A percentile compares a stretch with the other conserved stretches of the same genome.
Evolutionary conservation across 2,888 invertebrate species (phyloP).

Genomic region (Drosophila basisetae): DNA sequence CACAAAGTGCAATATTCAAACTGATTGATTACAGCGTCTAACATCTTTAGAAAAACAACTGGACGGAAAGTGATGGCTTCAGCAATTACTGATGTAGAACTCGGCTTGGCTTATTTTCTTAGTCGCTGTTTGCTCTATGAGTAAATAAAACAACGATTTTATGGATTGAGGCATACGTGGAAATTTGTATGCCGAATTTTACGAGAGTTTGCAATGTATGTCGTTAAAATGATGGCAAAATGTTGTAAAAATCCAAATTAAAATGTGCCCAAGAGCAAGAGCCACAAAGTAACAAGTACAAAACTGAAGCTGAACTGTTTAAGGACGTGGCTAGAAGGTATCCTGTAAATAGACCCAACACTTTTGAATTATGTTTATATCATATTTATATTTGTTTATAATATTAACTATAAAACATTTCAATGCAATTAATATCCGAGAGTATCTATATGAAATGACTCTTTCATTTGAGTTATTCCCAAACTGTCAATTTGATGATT

Average conservation of each 20-base stretch:
- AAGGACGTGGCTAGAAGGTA: background rate
- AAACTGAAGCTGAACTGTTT: background rate
- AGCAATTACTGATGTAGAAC: background rate
- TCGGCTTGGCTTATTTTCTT: background rate
- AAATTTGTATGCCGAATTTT: background rate
- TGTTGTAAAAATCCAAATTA: constrained; percentile 50
- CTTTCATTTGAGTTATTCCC: background rate
- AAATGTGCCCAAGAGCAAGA: constrained; percentile 46
- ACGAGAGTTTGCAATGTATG: background rate
- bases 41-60: background rate
- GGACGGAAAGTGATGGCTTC: background rate
- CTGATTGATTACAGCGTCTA: background rate
- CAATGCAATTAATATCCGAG: background rate
- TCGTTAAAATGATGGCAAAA: constrained; percentile 27
- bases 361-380: background rate
- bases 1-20: background rate
- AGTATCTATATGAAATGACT: background rate
- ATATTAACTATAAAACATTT: background rate
- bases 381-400: background rate
- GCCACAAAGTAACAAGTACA: constrained; percentile 4
- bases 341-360: background rate
- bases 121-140: background rate
- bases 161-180: constrained; percentile 1
- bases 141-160: background rate
- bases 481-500: background rate